phyloP scores from a whole-genome alignment of 2,888 invertebrate species.

The Protodeltote pygarga region DNA sequence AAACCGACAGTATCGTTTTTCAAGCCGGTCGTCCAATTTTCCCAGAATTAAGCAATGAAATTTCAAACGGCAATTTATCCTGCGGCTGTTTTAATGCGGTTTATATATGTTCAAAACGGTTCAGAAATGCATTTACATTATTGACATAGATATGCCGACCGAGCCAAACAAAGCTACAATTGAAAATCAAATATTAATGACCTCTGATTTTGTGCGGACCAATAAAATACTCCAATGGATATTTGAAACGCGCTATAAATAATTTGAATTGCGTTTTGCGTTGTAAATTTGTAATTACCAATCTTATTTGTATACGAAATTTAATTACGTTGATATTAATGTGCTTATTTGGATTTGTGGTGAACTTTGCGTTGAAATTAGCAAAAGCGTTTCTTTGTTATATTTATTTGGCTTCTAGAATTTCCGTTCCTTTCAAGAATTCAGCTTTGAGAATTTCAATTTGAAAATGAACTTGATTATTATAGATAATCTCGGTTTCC shows the following conservation, averaged over 20 bases:
- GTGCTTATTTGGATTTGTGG: background rate
- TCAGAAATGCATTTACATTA: conserved; percentile 31
- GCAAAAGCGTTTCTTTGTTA: background rate
- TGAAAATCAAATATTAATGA: conserved; percentile 62
- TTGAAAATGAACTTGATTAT: too few relatives aligned
- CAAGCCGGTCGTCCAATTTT: conserved; percentile 14
- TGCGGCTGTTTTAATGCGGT: conserved; percentile 12
- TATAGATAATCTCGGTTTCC: too few relatives aligned
- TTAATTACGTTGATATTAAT: background rate
- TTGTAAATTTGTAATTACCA: conserved; percentile 10
- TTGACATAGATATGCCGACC: conserved; percentile 38
- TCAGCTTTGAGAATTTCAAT: too few relatives aligned
- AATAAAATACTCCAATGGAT: conserved; percentile 50
- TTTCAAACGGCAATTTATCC: conserved; percentile 25
- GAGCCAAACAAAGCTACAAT: conserved; percentile 49
- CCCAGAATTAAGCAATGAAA: conserved; percentile 28
- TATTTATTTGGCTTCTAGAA: too few relatives aligned
- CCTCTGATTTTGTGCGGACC: conserved; percentile 42
- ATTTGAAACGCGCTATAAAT: conserved; percentile 43
- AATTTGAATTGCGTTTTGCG: conserved; percentile 34
- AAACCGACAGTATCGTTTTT: conserved; percentile 29
- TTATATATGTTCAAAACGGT: conserved; percentile 5
- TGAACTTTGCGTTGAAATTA: background rate
- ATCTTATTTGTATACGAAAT: conserved; percentile 11
- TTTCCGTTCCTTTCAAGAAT: too few relatives aligned